Evolutionary conservation across 2,113 vertebrate species (phyloP), one percentile per base, ranked within the genome.

Genomic region (Pundamilia nyererei): DNA sequence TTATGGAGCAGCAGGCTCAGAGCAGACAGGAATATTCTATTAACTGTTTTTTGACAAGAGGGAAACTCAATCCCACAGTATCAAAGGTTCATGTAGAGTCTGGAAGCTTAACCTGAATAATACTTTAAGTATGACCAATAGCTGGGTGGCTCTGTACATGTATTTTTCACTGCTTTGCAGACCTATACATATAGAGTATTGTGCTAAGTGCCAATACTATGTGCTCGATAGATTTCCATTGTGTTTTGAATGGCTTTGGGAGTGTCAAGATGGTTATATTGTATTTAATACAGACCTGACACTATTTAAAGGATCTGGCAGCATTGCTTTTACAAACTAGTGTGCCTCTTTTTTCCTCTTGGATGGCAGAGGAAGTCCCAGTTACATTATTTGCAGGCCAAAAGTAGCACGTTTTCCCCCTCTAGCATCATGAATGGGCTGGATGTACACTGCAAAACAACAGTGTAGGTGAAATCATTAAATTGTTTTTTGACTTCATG

Each of bases 71-170:
- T 87, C 83, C 82, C 82, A 65, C 42, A 42, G 86, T 31, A 87
- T 87, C 42, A 86, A 75, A 89, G 81, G 85, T 90, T 91, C 88
- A 85, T 45, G 40, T 40, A 58, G 56, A 86, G 83, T 75, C 86
- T 49, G 83, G 26, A 19, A 82, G 79, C 72, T 92, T 85, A 82
- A 92, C 86, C 84, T 51, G 55, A 89, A 79, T 91, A 56, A 82
- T 58, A 51, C 70, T 81, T 79, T 65, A 68, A 75, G 75, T 77
- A 81, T 81, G 88, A 88, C 47, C 62, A 47, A 70, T 38, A 51
- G 60, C 72, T 26, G 35, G 38, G 38, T 21, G 83, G 45, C 38
- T 83, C 72, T 79, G 65, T 14, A 9, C 21, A 17, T 33, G 5
- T 40, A 56, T 26, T 26, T 38, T 6, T 68, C 5, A 26, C 51